Evolutionary conservation across 1,140 invertebrate genomes (phyloP), one percentile per base, ranked within the genome.

Genomic region (Drosophila pallidifrons): DNA sequence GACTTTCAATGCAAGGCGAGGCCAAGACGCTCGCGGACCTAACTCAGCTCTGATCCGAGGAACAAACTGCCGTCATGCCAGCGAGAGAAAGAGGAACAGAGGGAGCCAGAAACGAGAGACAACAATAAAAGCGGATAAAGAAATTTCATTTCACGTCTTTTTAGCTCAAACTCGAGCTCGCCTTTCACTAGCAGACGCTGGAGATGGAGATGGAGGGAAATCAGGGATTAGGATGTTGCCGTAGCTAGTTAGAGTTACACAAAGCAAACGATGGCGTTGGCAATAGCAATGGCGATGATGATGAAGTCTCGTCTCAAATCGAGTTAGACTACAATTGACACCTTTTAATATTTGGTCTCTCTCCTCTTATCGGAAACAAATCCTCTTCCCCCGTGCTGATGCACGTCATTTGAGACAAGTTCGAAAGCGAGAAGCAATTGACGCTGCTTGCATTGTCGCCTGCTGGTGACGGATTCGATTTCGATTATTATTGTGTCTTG

Each of bases 71-170:
- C 20, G 20, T 25, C 0, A 25, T 25, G 3, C 20, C 20, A 25
- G 3, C 20, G 3, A 4, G 3, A 25, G 55, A 88, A 77, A 51
- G 41, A 16, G 7, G 28, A n/a, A 16, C 16, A 30, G n/a, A 51
- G 13, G 5, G 11, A n/a, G 1, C n/a, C 4, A 58, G 64, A 30
- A 46, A 45, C 32, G 30, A 60, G 60, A 63, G 81, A 59, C 70
- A 73, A 70, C 77, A 83, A 73, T 76, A 64, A 88, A 89, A 79
- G 81, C 85, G 85, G 78, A 89, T 88, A 66, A 88, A 83, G 77
- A 88, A 88, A 89, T 88, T 88, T 83, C 88, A 88, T 88, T 88
- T 88, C 61, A 83, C 81, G 78, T 88, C 85, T 75, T 89, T 87
- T 87, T 88, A 87, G 77, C 83, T 77, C 73, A 69, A 71, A 68